Percentiles rank a stretch among this genome's conserved stretches.
Evolutionary conservation across 2,797 vertebrate genomes (phyloP).

Genomic region (Helostoma temminkii): DNA sequence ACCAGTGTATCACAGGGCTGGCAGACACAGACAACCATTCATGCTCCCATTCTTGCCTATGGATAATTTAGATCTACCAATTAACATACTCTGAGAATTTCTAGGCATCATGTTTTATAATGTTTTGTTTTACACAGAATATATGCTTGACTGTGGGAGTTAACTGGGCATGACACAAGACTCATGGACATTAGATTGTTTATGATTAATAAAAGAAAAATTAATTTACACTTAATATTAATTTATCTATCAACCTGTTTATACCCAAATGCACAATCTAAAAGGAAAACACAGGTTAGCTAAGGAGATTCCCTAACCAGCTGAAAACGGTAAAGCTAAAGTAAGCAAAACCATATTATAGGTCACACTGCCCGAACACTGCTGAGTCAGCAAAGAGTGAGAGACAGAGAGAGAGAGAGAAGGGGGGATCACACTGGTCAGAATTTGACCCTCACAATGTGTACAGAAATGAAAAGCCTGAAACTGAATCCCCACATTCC

Average conservation of each 20-base stretch:
- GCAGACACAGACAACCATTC: too few relatives aligned
- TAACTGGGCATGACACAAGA: slow-evolving; percentile 35
- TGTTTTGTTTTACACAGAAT: slow-evolving; percentile 20
- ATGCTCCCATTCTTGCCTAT: background rate
- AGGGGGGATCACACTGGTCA: slow-evolving; percentile 54
- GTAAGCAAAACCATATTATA: slow-evolving; percentile 68
- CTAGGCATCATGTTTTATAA: too few relatives aligned
- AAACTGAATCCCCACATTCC: slow-evolving; percentile 76
- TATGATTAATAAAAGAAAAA: slow-evolving; percentile 51
- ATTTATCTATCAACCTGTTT: background rate
- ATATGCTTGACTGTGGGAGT: slow-evolving; percentile 40
- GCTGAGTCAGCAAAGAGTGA: slow-evolving; percentile 69
- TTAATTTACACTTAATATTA: slow-evolving; percentile 14
- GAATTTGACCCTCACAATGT: slow-evolving; percentile 73
- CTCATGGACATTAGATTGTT: slow-evolving; percentile 37
- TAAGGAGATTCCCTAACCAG: slow-evolving; percentile 49
- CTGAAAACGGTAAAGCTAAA: slow-evolving; percentile 54
- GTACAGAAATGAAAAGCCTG: slow-evolving; percentile 69
- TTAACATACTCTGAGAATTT: too few relatives aligned
- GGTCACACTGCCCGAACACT: slow-evolving; percentile 65
- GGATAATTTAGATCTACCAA: background rate
- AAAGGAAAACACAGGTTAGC: slow-evolving; percentile 35
- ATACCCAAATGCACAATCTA: slow-evolving; percentile 6
- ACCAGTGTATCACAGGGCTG: too few relatives aligned
- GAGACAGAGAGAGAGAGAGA: slow-evolving; percentile 13